Evolutionary conservation across 2,888 invertebrate species (phyloP), one percentile per base, ranked within the genome.

Genomic region (Scaptomyza reducta): DNA sequence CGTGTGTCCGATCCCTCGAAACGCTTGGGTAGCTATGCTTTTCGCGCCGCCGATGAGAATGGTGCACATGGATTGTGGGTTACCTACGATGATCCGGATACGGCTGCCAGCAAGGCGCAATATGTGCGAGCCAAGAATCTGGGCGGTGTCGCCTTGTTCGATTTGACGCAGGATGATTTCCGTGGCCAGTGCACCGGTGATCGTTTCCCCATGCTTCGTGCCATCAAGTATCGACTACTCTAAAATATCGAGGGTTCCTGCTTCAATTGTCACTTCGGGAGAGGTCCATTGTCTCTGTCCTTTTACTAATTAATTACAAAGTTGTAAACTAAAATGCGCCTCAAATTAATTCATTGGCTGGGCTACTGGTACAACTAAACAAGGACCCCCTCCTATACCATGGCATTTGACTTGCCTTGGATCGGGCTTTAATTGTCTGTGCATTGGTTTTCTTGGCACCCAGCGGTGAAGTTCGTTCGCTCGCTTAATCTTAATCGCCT

Each of bases 1-100:
- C 95, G 95, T 88, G 94, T 96, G 62, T 93, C 94, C n/a, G 96
- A 97, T 89, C 95, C 96, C n/a, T 95, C 95, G 71, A 96, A 95
- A 79, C 94, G 96, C 79, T 95, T 95, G 70, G 96, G 96, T 51
- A 94, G 95, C 13, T 97, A 96, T 89, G 96, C 95, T 0, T 96
- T 94, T 93, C 94, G 95, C 63, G 90, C 94, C 0, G 95, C 96
- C 58, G 93, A 94, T 59, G 93, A 94, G 50, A 93, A 94, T 42
- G 94, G 93, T 60, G 94, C 94, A 0, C 93, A 94, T n/a, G 97
- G 97, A 6, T 90, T 96, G 14, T 97, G 97, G 97, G 94, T 96
- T 4, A 94, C 95, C 68, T 97, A 95, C 89, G 96, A 97, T 79
- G 96, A 97, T 89, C 95, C 96, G 0, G 96, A 96, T 79, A 96